phyloP scores from a whole-genome alignment of 1,140 invertebrate species.

The Mizuhopecten yessoensis region DNA sequence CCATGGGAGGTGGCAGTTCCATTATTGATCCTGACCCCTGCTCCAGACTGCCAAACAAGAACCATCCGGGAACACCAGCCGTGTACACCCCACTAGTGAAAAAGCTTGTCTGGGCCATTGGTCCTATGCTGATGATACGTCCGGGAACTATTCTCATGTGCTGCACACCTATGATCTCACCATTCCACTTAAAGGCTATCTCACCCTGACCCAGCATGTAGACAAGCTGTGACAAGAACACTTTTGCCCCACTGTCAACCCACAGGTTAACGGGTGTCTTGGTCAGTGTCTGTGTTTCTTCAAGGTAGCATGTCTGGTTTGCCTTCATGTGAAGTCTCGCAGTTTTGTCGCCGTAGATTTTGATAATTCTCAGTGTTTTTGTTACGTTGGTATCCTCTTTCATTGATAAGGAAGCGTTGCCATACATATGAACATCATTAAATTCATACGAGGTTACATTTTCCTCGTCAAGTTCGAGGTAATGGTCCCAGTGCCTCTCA shows the following conservation, averaged over 20 bases:
- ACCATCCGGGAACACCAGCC: constrained; percentile 69
- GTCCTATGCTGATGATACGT: constrained; percentile 69
- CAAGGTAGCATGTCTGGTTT: constrained; percentile 69
- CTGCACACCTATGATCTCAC: constrained; percentile 74
- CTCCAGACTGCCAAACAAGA: constrained; percentile 73
- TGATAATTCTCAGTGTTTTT: constrained; percentile 63
- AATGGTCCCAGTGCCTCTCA: constrained; percentile 71
- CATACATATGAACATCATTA: constrained; percentile 72
- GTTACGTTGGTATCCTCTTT: constrained; percentile 58
- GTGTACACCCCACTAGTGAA: constrained; percentile 61
- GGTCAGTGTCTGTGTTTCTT: constrained; percentile 66
- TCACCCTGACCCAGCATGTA: constrained; percentile 76
- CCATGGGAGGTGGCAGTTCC: constrained; percentile 74
- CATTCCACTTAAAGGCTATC: constrained; percentile 76
- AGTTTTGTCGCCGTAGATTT: constrained; percentile 73
- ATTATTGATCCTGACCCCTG: constrained; percentile 71
- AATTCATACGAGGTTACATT: constrained; percentile 67
- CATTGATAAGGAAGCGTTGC: constrained; percentile 71
- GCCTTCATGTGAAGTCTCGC: constrained; percentile 68
- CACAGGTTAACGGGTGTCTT: constrained; percentile 75
- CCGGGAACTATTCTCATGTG: constrained; percentile 76
- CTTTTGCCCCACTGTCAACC: constrained; percentile 70
- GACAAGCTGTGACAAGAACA: constrained; percentile 71
- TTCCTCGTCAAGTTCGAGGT: constrained; percentile 67
- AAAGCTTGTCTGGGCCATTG: constrained; percentile 69